Conservation (phyloP, 2,113 vertebrate species). For the Empidonax traillii region DNA sequence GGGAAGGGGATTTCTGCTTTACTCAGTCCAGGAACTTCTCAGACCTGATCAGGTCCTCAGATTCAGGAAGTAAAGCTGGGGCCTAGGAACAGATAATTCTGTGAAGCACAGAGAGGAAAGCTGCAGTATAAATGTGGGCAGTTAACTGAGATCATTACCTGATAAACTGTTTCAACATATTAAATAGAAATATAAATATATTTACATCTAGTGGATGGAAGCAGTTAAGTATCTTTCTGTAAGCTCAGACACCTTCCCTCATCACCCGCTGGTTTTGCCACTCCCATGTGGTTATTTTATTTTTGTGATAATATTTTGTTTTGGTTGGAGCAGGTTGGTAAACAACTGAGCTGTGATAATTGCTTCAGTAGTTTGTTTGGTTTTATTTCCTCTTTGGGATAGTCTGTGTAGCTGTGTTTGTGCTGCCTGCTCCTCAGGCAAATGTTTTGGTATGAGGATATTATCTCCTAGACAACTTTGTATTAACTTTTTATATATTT, state of each 20-base stretch:
- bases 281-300: neutral
- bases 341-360: neutral
- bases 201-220: neutral
- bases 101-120: neutral
- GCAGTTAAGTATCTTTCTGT: neutral
- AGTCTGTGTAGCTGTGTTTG: neutral
- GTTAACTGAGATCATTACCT: neutral
- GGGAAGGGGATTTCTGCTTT: constrained; percentile 27
- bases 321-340: neutral
- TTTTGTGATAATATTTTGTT: neutral
- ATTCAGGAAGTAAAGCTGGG: neutral
- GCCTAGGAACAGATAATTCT: constrained; percentile 30
- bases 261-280: neutral
- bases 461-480: neutral
- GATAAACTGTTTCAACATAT: neutral
- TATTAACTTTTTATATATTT: neutral
- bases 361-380: neutral
- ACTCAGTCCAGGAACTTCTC: neutral
- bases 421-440: constrained; percentile 19
- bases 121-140: neutral
- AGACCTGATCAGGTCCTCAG: constrained; percentile 1
- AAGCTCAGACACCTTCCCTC: neutral
- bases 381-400: constrained; percentile 17
- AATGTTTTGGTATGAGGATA: neutral
- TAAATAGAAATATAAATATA: neutral